Evolutionary conservation across 2,113 vertebrate species (phyloP), one percentile per base, ranked within the genome.

Genomic region (Amphiprion percula): DNA sequence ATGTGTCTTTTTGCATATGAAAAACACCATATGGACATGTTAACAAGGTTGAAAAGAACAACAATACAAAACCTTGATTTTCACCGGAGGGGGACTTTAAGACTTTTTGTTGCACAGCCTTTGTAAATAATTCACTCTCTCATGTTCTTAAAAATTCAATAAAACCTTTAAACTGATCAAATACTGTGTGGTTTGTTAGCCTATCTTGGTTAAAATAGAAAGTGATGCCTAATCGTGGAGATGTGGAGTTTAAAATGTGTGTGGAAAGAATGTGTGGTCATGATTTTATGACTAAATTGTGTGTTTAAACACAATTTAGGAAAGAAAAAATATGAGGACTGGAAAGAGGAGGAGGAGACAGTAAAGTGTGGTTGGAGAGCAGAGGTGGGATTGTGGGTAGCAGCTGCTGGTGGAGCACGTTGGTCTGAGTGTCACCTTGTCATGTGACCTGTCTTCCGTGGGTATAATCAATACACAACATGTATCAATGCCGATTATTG

Each of bases 91-190:
- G 33, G 33, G 33, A 0, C 33, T 80, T 67, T 50, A 41, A 69
- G 77, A 33, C 16, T 86, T 81, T 79, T 65, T 90, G 78, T 84
- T 83, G 73, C 90, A 84, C 77, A 86, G 55, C 65, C 64, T 82
- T 77, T 92, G 90, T 93, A 93, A 91, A 93, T 92, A 92, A 59
- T 67, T 87, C 78, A 83, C 82, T 76, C 41, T 82, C 62, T 78
- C 78, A 74, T 87, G 76, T 87, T 89, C 85, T 80, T 79, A 76
- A n/a, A 62, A 90, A 74, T 89, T 85, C 86, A 93, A 93, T 93
- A 93, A 93, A 93, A 83, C 41, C 61, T 88, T 77, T 58, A 86
- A 88, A 82, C 23, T 73, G 46, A 86, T 65, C 14, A 73, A 76
- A 66, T 41, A 9, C 19, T 69, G 80, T 86, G 80, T 88, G 72